Percentiles rank a stretch among this genome's conserved stretches.
These are phyloP conservation scores for Megaceryle maxima DNA, from an alignment of 2,113 vertebrate species.

Conservation along the genomic window DNA sequence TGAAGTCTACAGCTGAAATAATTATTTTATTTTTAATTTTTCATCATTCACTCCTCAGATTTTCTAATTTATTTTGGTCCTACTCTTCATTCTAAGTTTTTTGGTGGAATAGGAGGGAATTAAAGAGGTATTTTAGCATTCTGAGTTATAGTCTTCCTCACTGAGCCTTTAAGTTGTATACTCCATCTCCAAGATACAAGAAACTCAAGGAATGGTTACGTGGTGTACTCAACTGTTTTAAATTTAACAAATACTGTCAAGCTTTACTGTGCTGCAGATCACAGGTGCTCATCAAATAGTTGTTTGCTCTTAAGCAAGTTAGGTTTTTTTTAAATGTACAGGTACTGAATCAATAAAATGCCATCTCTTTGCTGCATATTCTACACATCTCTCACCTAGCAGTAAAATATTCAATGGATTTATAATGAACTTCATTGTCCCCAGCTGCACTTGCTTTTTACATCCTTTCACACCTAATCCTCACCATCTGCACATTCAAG, in stretches of 20 bases:
- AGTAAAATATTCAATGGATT: background rate
- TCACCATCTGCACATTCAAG: constrained; percentile 8
- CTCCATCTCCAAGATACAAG: background rate
- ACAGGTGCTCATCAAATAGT: background rate
- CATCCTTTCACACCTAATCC: constrained; percentile 36
- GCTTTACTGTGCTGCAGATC: background rate
- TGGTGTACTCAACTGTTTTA: background rate
- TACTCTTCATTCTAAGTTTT: background rate
- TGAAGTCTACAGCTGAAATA: background rate
- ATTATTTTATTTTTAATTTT: background rate
- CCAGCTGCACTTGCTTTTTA: constrained; percentile 28
- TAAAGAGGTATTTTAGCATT: background rate
- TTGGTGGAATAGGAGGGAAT: background rate
- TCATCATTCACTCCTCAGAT: background rate
- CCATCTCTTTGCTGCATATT: background rate
- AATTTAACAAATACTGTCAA: background rate
- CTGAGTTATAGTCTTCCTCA: background rate
- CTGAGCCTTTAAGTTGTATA: background rate
- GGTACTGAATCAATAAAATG: background rate
- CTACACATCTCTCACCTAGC: background rate
- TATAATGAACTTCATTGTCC: constrained; percentile 5
- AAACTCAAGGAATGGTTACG: background rate
- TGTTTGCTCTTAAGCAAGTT: background rate
- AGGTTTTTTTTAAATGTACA: background rate
- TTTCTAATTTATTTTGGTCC: background rate